Percentiles rank a stretch among this genome's conserved stretches.
These are phyloP conservation scores for Axea sp. DNA, from an alignment of 2,888 invertebrate genomes.

Conservation along the genomic window DNA sequence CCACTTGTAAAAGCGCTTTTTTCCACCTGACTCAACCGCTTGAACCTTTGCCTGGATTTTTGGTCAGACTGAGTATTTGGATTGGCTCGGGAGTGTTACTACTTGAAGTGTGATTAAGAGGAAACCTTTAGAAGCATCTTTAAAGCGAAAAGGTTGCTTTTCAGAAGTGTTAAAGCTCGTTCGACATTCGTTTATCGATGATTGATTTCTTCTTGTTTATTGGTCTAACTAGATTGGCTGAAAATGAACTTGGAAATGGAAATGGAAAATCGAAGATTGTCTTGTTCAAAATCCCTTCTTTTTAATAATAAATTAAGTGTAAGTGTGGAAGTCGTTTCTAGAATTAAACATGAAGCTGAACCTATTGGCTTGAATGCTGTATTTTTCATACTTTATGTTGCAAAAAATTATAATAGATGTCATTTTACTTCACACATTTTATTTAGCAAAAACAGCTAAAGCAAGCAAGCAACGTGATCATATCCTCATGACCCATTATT, in stretches of 20 bases:
- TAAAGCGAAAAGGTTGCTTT: not conserved
- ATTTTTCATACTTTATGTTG: too few relatives aligned
- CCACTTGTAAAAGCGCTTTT: slow-evolving; percentile 24
- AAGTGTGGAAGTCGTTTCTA: not conserved
- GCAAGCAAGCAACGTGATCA: too few relatives aligned
- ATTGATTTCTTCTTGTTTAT: not conserved
- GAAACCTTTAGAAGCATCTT: not conserved
- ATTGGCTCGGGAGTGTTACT: slow-evolving; percentile 1
- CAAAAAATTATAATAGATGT: too few relatives aligned
- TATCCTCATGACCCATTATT: too few relatives aligned
- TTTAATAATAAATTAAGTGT: not conserved
- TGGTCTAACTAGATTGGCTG: not conserved
- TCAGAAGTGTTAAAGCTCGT: not conserved
- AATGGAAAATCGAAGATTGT: not conserved
- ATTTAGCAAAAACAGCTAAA: too few relatives aligned
- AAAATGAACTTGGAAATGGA: not conserved
- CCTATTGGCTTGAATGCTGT: too few relatives aligned
- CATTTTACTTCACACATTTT: too few relatives aligned
- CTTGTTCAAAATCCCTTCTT: not conserved
- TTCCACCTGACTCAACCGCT: slow-evolving; percentile 3
- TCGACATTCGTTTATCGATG: not conserved
- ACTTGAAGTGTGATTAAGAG: slow-evolving; percentile 11
- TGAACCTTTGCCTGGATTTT: slow-evolving; percentile 28
- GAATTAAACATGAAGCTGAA: too few relatives aligned
- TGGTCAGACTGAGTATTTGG: slow-evolving; percentile 9